These are phyloP conservation scores for Nylanderia fulva DNA, from an alignment of 1,140 invertebrate genomes.

Conservation along the genomic window DNA sequence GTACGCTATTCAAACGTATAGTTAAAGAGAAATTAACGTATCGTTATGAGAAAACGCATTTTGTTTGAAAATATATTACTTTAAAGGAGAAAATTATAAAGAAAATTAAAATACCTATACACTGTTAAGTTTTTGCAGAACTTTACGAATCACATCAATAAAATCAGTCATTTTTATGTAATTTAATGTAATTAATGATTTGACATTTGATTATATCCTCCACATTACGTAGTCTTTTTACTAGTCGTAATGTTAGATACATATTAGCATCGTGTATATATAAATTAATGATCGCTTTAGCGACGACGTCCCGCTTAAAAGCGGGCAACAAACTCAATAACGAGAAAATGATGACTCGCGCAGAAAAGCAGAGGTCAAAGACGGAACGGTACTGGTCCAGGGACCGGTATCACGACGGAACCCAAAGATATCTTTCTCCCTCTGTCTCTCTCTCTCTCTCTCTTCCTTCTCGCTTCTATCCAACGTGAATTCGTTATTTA, in stretches of 20 bases:
- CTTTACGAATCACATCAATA: neutral
- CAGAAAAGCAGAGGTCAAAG: slow-evolving; percentile 63
- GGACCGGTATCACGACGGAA: slow-evolving; percentile 35
- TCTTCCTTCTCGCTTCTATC: slow-evolving; percentile 12
- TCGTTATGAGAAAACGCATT: slow-evolving; percentile 2
- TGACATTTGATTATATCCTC: neutral
- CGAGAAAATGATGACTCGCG: slow-evolving; percentile 59
- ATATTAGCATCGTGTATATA: neutral
- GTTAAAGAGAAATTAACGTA: slow-evolving; percentile 19
- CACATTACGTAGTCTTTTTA: neutral
- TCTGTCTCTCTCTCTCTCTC: neutral
- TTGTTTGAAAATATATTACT: neutral
- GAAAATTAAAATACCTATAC: neutral
- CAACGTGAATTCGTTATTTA: slow-evolving; percentile 71
- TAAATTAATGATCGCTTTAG: neutral
- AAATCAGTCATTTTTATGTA: neutral
- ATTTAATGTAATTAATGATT: neutral
- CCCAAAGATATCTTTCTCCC: neutral
- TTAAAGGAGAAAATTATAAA: neutral
- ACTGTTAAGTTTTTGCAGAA: neutral
- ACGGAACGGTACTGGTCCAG: slow-evolving; percentile 52
- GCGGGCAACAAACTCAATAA: slow-evolving; percentile 10
- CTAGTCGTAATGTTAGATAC: neutral
- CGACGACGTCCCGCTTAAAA: slow-evolving; percentile 26
- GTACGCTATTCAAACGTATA: neutral